Percentiles rank a stretch among this genome's conserved stretches.
These are phyloP conservation scores for Heliconius ethilla DNA, from an alignment of 2,888 invertebrate species.

Conservation along the genomic window DNA sequence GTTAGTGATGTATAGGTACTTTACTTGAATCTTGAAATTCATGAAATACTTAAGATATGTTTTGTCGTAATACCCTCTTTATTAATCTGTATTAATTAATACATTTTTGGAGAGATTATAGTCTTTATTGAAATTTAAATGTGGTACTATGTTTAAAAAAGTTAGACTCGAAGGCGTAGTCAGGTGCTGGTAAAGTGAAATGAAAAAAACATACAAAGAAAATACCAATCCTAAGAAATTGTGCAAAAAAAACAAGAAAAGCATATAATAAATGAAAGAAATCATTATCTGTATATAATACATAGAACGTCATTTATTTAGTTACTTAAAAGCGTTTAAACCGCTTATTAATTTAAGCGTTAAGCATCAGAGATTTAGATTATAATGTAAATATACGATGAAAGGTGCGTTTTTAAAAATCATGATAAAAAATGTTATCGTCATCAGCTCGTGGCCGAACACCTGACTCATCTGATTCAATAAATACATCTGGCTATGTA, in stretches of 20 bases:
- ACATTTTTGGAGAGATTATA: neutral
- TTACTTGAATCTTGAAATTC: neutral
- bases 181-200: too few species aligned
- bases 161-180: too few species aligned
- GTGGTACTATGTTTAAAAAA: too few species aligned
- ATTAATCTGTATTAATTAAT: neutral
- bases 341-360: conserved; percentile 1
- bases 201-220: neutral
- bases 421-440: conserved; percentile 13
- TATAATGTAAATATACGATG: conserved; percentile 20
- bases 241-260: neutral
- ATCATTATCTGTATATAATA: neutral
- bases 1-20: neutral
- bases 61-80: neutral
- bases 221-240: neutral
- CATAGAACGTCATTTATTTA: neutral
- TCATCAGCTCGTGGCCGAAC: conserved; percentile 8
- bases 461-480: conserved; percentile 9
- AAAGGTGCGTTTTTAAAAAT: conserved; percentile 28
- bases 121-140: neutral
- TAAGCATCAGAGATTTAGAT: conserved; percentile 12
- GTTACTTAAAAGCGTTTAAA: neutral
- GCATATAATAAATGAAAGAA: neutral
- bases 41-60: neutral
- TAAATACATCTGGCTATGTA: neutral